phyloP scores from a whole-genome alignment of 2,113 vertebrate genomes.

The crab-eating macaque (Macaca fascicularis) region DNA sequence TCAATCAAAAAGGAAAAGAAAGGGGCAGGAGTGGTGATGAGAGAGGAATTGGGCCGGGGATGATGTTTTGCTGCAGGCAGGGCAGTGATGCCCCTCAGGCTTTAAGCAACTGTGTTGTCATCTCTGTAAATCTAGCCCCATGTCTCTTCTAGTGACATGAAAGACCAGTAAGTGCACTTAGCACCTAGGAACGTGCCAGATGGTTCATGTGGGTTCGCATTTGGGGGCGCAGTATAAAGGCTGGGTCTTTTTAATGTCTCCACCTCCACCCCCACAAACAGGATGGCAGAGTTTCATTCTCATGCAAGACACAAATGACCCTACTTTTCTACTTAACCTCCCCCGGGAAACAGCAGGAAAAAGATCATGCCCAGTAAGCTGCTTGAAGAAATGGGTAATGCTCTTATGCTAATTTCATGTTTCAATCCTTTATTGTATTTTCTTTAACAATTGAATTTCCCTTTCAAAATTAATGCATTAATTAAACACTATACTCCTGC shows the following conservation, averaged over 20 bases:
- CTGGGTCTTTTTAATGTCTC: background rate
- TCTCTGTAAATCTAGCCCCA: background rate
- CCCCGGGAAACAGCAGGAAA: background rate
- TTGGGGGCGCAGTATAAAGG: background rate
- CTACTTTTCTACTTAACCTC: background rate
- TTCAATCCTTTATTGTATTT: background rate
- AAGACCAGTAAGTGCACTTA: background rate
- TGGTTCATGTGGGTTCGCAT: no score
- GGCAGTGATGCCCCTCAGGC: accelerated
- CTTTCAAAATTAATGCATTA: background rate
- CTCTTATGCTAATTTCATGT: background rate
- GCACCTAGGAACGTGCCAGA: background rate
- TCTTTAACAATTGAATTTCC: conserved; percentile 18
- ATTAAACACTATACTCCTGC: background rate
- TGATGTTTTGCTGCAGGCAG: background rate
- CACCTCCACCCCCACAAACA: background rate
- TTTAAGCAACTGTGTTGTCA: no score
- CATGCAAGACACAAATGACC: background rate
- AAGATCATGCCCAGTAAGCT: background rate
- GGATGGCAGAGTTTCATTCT: background rate
- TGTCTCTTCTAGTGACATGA: background rate
- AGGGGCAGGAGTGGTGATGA: background rate
- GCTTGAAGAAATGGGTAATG: no score
- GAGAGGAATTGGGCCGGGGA: accelerated
- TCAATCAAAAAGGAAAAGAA: background rate